Evolutionary conservation across 2,113 vertebrate species (phyloP).

Genomic region (Lampris incognitus): DNA sequence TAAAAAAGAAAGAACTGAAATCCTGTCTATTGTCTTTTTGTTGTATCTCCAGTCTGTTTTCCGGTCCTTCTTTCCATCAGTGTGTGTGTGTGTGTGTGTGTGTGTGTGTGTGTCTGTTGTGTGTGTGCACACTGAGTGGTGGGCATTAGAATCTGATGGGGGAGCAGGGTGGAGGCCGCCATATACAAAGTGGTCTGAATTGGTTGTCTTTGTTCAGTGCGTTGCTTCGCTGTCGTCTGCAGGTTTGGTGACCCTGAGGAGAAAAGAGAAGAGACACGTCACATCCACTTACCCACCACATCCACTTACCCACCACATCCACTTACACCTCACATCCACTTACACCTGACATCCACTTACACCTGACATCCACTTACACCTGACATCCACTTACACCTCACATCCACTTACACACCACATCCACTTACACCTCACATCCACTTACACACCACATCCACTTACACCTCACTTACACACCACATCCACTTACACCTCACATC

Average conservation of each 20-base stretch:
- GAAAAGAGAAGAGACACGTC: neutral
- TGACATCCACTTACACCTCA: no score
- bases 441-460: no score
- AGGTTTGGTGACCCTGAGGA: constrained; percentile 49
- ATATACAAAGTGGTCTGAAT: constrained; percentile 58
- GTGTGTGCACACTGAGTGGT: neutral
- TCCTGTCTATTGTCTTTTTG: constrained; percentile 27
- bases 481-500: no score
- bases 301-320: no score
- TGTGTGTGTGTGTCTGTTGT: no score
- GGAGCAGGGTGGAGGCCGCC: constrained; percentile 19
- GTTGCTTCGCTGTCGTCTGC: constrained; percentile 54
- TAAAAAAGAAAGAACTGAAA: constrained; percentile 24
- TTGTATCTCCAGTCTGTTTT: neutral
- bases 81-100: neutral
- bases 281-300: no score
- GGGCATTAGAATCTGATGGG: constrained; percentile 61
- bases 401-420: no score
- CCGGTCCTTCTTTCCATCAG: constrained; percentile 35
- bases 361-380: no score
- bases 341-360: no score
- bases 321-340: no score
- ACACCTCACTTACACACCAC: no score
- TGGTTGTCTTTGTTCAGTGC: constrained; percentile 67
- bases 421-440: no score